Evolutionary conservation across 2,888 invertebrate genomes (phyloP).

Genomic region (Antheraea yamamai): DNA sequence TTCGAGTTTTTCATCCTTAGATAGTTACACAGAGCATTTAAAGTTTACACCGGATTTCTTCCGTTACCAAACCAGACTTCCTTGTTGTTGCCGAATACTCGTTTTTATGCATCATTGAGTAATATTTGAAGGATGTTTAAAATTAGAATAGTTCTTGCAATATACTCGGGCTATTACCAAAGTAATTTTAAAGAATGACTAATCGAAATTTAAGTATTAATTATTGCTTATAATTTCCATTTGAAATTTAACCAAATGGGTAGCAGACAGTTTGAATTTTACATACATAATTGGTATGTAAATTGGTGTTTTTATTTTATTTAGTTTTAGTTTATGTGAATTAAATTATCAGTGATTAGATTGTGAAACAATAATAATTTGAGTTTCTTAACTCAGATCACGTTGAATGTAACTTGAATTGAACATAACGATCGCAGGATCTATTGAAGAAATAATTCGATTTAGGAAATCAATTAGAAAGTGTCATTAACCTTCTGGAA

Average conservation of each 20-base stretch:
- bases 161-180: slow-evolving; percentile 12
- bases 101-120: slow-evolving; percentile 35
- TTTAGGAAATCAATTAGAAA: slow-evolving; percentile 26
- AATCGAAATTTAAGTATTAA: neutral
- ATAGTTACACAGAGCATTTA: slow-evolving; percentile 53
- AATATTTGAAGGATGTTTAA: slow-evolving; percentile 35
- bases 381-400: slow-evolving; percentile 51
- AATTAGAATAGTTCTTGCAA: slow-evolving; percentile 23
- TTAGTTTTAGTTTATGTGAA: neutral
- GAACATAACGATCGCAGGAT: slow-evolving; percentile 13
- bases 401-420: slow-evolving; percentile 50
- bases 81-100: slow-evolving; percentile 42
- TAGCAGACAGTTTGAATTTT: neutral
- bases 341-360: neutral
- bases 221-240: neutral
- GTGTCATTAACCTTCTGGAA: slow-evolving; percentile 43
- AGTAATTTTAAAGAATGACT: neutral
- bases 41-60: slow-evolving; percentile 62
- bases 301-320: neutral
- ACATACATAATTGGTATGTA: neutral
- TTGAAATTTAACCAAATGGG: neutral
- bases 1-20: slow-evolving; percentile 62
- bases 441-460: slow-evolving; percentile 4
- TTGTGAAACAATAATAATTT: slow-evolving; percentile 41
- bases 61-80: slow-evolving; percentile 59